Conservation (phyloP, 2,797 vertebrate species). For the Sebastes goodei region DNA sequence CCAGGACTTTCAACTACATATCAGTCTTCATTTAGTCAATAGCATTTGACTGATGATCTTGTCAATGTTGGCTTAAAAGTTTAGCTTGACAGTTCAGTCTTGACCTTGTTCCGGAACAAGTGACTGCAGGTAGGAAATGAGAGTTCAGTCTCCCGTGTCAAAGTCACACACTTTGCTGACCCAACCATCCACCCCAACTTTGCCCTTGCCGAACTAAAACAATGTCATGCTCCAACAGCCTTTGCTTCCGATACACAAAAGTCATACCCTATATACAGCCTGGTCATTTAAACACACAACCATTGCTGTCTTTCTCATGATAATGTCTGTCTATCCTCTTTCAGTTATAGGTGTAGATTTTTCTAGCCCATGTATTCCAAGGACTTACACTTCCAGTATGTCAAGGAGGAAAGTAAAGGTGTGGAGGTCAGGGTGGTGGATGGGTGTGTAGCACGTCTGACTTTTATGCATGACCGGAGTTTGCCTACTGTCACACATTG, state of each 20-base stretch:
- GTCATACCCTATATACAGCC: neutral
- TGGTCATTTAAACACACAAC: too few relatives aligned
- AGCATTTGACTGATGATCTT: neutral
- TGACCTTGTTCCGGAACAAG: neutral
- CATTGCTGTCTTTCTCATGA: neutral
- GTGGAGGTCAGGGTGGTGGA: neutral
- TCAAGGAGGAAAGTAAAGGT: neutral
- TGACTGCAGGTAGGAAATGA: neutral
- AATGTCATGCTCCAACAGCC: too few relatives aligned
- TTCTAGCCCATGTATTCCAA: neutral
- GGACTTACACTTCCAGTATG: neutral
- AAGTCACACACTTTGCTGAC: neutral
- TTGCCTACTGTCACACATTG: neutral
- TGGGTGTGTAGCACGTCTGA: neutral
- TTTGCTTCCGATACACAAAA: neutral
- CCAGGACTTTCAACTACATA: too few relatives aligned
- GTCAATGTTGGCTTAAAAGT: neutral
- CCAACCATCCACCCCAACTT: neutral
- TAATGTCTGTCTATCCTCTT: neutral
- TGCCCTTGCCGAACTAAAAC: neutral
- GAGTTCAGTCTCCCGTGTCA: neutral
- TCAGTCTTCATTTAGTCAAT: neutral
- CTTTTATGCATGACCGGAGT: neutral
- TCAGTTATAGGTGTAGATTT: neutral
- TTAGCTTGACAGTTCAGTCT: neutral